A percentile compares a stretch with the other conserved stretches of the same genome.
Evolutionary conservation across 2,113 vertebrate genomes (phyloP).

Genomic region (Halcyon senegalensis): DNA sequence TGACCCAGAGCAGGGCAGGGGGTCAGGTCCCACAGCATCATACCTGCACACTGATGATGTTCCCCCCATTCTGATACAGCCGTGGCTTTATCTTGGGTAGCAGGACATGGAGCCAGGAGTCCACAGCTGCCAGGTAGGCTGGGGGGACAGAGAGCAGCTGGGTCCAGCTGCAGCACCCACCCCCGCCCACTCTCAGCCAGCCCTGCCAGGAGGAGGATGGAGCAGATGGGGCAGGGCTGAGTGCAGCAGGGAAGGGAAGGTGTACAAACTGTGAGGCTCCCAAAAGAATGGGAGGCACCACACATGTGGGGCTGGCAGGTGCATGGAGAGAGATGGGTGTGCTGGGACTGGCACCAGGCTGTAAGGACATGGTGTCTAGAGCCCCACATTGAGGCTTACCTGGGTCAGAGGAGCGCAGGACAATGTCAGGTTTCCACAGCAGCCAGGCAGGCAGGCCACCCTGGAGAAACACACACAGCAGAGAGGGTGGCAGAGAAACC

Average conservation of each 20-base stretch:
- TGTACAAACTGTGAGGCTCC: neutral
- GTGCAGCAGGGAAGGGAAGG: accelerated
- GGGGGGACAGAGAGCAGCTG: neutral
- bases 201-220: neutral
- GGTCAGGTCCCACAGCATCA: neutral
- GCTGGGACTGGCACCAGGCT: neutral
- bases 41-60: slow-evolving; percentile 95
- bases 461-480: slow-evolving; percentile 56
- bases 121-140: slow-evolving; percentile 90
- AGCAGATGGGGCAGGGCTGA: neutral
- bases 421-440: slow-evolving; percentile 85
- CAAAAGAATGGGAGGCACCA: neutral
- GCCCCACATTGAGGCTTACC: slow-evolving; percentile 66
- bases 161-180: neutral
- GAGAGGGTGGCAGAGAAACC: neutral
- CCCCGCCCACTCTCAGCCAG: neutral
- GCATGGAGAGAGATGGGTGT: accelerated
- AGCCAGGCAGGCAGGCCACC: slow-evolving; percentile 96
- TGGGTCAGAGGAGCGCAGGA: slow-evolving; percentile 86
- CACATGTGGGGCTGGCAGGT: accelerated
- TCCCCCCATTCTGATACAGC: slow-evolving; percentile 90
- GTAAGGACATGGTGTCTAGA: neutral
- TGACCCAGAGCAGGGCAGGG: neutral
- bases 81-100: slow-evolving; percentile 87
- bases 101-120: slow-evolving; percentile 88